Conservation (phyloP, 2,113 vertebrate species). For the Mustela lutreola region DNA sequence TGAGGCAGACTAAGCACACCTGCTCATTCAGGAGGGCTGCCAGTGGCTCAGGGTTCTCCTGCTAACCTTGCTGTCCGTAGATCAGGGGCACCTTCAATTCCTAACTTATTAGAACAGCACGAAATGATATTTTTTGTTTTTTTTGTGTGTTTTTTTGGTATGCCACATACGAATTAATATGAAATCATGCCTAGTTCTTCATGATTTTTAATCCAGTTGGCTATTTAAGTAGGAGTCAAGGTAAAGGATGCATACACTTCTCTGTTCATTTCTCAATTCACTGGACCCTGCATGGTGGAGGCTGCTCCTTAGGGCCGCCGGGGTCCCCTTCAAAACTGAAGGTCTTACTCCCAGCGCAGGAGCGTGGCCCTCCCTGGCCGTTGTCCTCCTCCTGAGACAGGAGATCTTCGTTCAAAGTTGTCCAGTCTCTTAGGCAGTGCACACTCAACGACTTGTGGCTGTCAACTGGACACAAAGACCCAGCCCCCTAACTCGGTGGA, state of each 20-base stretch:
- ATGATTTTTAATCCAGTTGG: neutral
- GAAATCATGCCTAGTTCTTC: neutral
- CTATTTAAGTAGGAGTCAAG: neutral
- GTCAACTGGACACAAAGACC: rapidly evolving
- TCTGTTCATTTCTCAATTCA: neutral
- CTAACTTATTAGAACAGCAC: neutral
- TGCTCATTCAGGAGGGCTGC: neutral
- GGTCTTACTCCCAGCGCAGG: too few relatives aligned
- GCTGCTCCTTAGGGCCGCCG: neutral
- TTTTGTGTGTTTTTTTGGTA: neutral
- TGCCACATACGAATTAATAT: neutral
- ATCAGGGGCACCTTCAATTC: neutral
- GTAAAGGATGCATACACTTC: neutral
- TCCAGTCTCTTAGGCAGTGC: neutral
- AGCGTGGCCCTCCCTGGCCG: rapidly evolving
- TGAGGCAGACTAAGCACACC: neutral
- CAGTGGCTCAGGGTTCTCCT: neutral
- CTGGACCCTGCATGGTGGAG: too few relatives aligned
- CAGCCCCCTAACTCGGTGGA: rapidly evolving
- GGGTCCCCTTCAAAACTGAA: neutral
- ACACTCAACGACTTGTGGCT: neutral
- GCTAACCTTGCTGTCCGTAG: neutral
- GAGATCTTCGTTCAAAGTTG: neutral
- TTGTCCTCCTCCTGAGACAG: neutral
- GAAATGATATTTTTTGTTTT: neutral